Percentiles rank a stretch among this genome's conserved stretches.
These are phyloP conservation scores for Phycodurus eques DNA, from an alignment of 2,113 vertebrate species.

Conservation along the genomic window DNA sequence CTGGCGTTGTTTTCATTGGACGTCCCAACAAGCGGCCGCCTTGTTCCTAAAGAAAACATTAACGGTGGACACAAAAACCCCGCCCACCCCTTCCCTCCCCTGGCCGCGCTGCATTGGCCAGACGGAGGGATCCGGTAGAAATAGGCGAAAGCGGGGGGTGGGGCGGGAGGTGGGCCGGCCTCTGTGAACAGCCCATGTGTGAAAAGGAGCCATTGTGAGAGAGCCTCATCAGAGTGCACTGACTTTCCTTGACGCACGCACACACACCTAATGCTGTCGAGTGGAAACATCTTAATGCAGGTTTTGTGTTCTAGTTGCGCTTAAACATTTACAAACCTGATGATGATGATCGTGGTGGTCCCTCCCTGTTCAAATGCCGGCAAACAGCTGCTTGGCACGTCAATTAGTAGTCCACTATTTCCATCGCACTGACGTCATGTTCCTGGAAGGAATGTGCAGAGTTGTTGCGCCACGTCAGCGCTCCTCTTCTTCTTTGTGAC, in stretches of 20 bases:
- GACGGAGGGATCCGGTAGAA: slow-evolving; percentile 64
- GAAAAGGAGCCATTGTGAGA: slow-evolving; percentile 77
- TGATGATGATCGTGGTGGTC: background rate
- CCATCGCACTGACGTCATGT: slow-evolving; percentile 2
- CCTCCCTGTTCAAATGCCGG: background rate
- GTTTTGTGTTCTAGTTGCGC: background rate
- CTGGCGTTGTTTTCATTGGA: slow-evolving; percentile 68
- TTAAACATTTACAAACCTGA: background rate
- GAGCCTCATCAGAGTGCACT: slow-evolving; percentile 58
- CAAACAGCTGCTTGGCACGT: background rate
- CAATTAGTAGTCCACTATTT: background rate
- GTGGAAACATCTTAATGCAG: slow-evolving; percentile 16
- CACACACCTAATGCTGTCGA: slow-evolving; percentile 39
- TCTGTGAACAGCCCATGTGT: slow-evolving; percentile 57
- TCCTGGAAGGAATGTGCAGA: background rate
- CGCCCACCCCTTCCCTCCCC: background rate
- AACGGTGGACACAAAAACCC: slow-evolving; percentile 45
- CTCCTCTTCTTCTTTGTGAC: background rate
- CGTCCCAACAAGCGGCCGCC: slow-evolving; percentile 72
- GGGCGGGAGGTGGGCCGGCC: slow-evolving; percentile 51
- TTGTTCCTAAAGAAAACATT: slow-evolving; percentile 79
- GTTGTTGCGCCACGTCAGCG: background rate
- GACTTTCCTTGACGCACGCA: slow-evolving; percentile 33
- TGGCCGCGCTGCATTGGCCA: slow-evolving; percentile 34
- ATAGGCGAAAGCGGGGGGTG: slow-evolving; percentile 45